Evolutionary conservation across 1,140 invertebrate species (phyloP).

Genomic region (Heliconius nattereri): DNA sequence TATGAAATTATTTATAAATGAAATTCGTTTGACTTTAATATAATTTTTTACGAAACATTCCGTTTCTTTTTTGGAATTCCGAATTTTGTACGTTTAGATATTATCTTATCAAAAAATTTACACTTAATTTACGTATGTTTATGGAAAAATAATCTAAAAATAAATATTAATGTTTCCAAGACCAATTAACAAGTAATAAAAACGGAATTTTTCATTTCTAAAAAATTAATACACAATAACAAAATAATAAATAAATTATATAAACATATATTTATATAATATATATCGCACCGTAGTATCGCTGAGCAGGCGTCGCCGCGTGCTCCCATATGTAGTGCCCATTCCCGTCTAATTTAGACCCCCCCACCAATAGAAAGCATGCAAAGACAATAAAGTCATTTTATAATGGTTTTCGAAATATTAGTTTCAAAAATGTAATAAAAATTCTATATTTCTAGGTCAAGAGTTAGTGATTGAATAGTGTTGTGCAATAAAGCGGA

Average conservation of each 20-base stretch:
- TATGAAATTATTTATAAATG: too few species aligned
- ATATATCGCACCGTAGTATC: conserved; percentile 52
- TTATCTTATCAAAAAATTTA: too few species aligned
- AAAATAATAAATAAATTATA: background rate
- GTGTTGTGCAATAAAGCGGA: background rate
- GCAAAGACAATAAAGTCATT: conserved; percentile 36
- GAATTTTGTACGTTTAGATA: too few species aligned
- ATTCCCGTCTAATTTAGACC: conserved; percentile 43
- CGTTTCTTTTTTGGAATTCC: too few species aligned
- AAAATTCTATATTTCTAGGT: background rate
- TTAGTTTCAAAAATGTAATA: background rate
- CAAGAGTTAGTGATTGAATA: background rate
- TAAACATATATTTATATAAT: conserved; percentile 9
- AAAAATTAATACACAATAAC: background rate
- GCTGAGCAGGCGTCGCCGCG: conserved; percentile 53
- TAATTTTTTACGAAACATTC: too few species aligned
- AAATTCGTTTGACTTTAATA: too few species aligned
- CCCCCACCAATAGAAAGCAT: conserved; percentile 49
- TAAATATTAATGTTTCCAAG: background rate
- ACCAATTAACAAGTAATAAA: background rate
- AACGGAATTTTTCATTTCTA: background rate
- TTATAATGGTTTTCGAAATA: conserved; percentile 16
- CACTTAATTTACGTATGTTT: too few species aligned
- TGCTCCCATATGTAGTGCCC: conserved; percentile 39
- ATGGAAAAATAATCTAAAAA: too few species aligned